Evolutionary conservation across 2,888 invertebrate species (phyloP).

Genomic region (Coleophora deauratella): DNA sequence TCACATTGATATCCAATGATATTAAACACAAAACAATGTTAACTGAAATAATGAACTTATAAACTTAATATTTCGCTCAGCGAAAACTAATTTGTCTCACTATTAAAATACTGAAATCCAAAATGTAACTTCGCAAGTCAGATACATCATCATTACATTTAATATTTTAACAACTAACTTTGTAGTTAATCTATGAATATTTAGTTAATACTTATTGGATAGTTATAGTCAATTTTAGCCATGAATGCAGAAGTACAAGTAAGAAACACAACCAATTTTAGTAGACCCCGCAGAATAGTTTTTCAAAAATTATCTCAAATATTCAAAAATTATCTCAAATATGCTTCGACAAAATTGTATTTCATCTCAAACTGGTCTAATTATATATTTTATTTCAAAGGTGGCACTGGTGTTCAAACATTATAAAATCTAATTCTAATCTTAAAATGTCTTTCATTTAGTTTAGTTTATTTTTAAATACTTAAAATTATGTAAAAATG

Average conservation of each 20-base stretch:
- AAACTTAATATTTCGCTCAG: slow-evolving; percentile 49
- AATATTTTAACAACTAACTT: background rate
- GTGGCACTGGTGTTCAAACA: background rate
- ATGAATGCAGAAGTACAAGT: background rate
- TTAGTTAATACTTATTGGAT: slow-evolving; percentile 10
- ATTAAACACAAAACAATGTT: slow-evolving; percentile 36
- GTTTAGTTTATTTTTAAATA: background rate
- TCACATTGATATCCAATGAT: slow-evolving; percentile 62
- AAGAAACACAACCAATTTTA: slow-evolving; percentile 8
- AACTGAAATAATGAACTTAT: slow-evolving; percentile 35
- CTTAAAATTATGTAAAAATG: background rate
- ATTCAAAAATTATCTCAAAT: too few relatives aligned
- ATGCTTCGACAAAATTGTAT: too few relatives aligned
- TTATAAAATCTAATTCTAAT: background rate
- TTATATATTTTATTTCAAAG: background rate
- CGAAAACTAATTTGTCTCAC: slow-evolving; percentile 47
- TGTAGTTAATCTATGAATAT: slow-evolving; percentile 3
- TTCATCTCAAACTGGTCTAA: background rate
- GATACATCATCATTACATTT: slow-evolving; percentile 1
- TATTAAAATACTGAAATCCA: slow-evolving; percentile 45
- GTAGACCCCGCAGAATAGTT: background rate
- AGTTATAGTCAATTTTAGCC: slow-evolving; percentile 9
- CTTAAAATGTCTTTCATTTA: slow-evolving; percentile 1
- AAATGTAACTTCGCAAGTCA: slow-evolving; percentile 20
- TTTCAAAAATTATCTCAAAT: background rate